Conservation (phyloP, 2,888 invertebrate species). For the Athripsodes cinereus region DNA sequence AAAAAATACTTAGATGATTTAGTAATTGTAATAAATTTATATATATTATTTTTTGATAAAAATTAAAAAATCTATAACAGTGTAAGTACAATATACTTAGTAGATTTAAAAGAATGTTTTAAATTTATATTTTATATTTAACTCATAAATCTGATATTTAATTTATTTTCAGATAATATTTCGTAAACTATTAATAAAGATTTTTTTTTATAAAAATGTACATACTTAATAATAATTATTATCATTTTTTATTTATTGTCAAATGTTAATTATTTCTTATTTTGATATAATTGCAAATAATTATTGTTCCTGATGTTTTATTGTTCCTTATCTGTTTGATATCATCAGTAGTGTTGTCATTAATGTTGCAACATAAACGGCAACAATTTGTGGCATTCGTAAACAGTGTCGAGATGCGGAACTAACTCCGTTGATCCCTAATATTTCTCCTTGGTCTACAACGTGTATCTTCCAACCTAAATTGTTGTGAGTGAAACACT, state of each 20-base stretch:
- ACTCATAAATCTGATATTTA: too few species aligned
- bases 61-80: too few species aligned
- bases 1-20: too few species aligned
- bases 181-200: neutral
- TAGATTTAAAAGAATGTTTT: too few species aligned
- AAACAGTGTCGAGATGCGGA: neutral
- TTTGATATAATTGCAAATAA: too few species aligned
- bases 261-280: neutral
- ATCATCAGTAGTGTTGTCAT: neutral
- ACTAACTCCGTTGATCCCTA: conserved; percentile 26
- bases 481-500: conserved; percentile 91
- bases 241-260: neutral
- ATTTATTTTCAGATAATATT: neutral
- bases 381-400: neutral
- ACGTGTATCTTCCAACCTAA: conserved; percentile 92
- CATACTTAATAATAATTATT: neutral
- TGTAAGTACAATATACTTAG: too few species aligned
- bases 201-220: neutral
- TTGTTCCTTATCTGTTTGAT: conserved; percentile 1
- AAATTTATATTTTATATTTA: too few species aligned
- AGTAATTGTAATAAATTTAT: too few species aligned
- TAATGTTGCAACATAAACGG: neutral
- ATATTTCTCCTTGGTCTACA: conserved; percentile 59
- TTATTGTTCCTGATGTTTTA: too few species aligned
- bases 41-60: too few species aligned